Evolutionary conservation across 2,113 vertebrate species (phyloP).

Genomic region (Ceyx cyanopectus): DNA sequence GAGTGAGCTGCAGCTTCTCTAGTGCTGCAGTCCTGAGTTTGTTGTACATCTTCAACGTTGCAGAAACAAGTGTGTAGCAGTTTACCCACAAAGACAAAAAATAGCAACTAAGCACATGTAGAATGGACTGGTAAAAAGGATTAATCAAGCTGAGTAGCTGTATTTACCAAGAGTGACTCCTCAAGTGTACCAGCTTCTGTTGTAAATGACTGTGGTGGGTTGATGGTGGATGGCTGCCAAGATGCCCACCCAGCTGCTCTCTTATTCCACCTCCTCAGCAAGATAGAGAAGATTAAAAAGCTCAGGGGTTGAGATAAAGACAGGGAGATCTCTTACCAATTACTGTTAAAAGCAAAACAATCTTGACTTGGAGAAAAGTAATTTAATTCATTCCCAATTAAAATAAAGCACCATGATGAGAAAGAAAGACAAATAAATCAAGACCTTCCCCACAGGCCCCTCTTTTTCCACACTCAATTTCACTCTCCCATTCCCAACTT

Average conservation of each 20-base stretch:
- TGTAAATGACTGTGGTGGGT: background rate
- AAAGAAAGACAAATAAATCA: background rate
- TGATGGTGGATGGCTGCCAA: accelerated
- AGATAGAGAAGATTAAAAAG: background rate
- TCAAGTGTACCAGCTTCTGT: background rate
- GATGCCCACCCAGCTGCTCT: background rate
- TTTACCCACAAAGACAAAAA: background rate
- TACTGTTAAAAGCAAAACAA: background rate
- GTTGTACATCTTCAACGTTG: background rate
- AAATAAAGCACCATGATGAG: background rate
- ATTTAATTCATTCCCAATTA: background rate
- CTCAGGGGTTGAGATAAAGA: background rate
- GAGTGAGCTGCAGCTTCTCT: background rate
- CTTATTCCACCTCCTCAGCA: background rate
- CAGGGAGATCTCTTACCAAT: background rate
- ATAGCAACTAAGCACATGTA: background rate
- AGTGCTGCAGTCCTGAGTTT: background rate
- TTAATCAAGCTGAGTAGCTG: background rate
- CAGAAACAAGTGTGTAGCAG: background rate
- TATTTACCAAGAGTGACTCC: background rate
- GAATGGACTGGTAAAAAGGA: background rate
- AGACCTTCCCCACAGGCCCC: background rate
- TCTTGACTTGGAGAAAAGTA: background rate
- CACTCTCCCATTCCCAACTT: background rate
- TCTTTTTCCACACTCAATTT: background rate